Evolutionary conservation across 2,797 vertebrate species (phyloP), one percentile per base, ranked within the genome.

Genomic region (Cyclopterus lumpus): DNA sequence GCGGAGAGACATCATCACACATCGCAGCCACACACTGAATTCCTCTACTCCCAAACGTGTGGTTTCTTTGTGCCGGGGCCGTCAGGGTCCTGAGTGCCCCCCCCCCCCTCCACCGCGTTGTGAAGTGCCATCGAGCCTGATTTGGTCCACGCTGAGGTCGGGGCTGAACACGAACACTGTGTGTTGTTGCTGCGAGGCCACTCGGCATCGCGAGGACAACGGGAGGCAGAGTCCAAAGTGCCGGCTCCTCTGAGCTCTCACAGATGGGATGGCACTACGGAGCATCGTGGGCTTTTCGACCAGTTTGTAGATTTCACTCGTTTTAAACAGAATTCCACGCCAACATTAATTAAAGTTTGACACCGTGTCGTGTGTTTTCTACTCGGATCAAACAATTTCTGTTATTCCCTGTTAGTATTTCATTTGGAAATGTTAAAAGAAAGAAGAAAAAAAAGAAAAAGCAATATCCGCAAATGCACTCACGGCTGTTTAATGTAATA

Each of bases 401-500:
- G 32, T 32, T 32, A 32, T 38, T 51, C 10, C 24, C 70, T 65
- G 10, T 81, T 81, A 70, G 20, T 46, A 46, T 73, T 86, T 71
- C 4, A 81, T 77, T 83, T 78, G 26, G 82, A 30, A n/a, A n/a
- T n/a, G n/a, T 26, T 62, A 55, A 11, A 32, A 6, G 55, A 26
- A 63, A 55, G 28, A n/a, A n/a, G n/a, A n/a, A n/a, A n/a, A n/a
- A 60, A 63, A 71, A 24, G 65, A 72, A 53, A 75, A 75, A 49
- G 48, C 49, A 83, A 51, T 66, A 87, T 74, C 78, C 79, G 54
- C 60, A 16, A 86, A 87, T 49, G 79, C 69, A 80, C 77, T 89
- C 82, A 73, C 80, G 89, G 88, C 80, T 90, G 87, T 90, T 91
- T 82, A 87, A 84, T 88, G 75, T 71, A 90, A 88, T 91, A 86